Percentiles rank a stretch among this genome's conserved stretches.
These are phyloP conservation scores for Coleophora deauratella DNA, from an alignment of 2,888 invertebrate genomes.

Conservation along the genomic window DNA sequence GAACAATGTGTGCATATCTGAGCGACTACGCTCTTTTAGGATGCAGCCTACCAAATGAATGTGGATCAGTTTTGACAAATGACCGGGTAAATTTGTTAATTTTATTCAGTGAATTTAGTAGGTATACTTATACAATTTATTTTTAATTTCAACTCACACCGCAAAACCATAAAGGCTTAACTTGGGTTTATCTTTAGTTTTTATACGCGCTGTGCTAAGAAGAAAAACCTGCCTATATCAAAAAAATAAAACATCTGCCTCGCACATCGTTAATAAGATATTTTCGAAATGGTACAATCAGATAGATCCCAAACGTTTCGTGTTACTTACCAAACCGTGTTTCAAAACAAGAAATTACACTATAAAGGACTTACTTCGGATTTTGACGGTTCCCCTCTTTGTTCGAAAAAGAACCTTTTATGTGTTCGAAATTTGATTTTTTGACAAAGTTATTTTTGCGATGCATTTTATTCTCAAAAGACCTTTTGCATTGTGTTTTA, in stretches of 20 bases:
- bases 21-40: no score
- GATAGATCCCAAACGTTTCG: constrained; percentile 10
- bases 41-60: no score
- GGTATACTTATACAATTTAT: no score
- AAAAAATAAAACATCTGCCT: constrained; percentile 2
- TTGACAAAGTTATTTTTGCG: not conserved
- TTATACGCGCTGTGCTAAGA: no score
- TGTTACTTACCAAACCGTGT: constrained; percentile 9
- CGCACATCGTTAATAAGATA: not conserved
- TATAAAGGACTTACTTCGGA: constrained; percentile 15
- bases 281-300: constrained; percentile 7
- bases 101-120: no score
- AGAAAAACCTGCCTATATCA: no score
- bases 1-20: no score
- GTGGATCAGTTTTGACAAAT: no score
- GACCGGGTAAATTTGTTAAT: no score
- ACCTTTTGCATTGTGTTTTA: not conserved
- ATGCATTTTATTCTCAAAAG: not conserved
- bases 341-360: constrained; percentile 8
- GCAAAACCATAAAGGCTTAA: no score
- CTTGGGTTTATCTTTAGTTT: no score
- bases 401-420: constrained; percentile 13
- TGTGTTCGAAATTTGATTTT: constrained; percentile 10
- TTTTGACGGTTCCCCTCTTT: constrained; percentile 12
- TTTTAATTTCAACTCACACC: no score